Base-by-base conservation (phyloP, 2,888 invertebrate genomes). In the Drosophila crucigera region DNA sequence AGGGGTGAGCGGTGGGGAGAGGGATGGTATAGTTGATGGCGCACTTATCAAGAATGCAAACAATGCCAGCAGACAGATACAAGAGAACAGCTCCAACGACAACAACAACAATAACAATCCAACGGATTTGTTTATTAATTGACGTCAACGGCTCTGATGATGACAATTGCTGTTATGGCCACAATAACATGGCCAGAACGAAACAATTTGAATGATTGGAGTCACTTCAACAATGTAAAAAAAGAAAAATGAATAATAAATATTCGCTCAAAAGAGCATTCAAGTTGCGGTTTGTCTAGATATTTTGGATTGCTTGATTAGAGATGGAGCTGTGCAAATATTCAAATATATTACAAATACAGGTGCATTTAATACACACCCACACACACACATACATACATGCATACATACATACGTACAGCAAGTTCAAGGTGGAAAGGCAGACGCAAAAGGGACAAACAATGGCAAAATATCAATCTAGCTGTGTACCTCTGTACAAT, bases 351-450 rank as follows among this genome's bases (percentile, higher is more conserved):
- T 22, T 37, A 10, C 30, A 50, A 50, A 43, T 22, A 47, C 47
- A 22, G 14, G 14, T 14, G 6, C 0, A 28, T 10, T 22, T 25
- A n/a, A 28, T 16, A 28, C n/a, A 47, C 3, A 30, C 35, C 19
- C 16, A 35, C 31, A 31, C 5, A 16, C 19, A 37, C 5, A 22
- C 11, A 4, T 4, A 9, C 4, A n/a, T n/a, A n/a, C 10, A n/a
- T n/a, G n/a, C n/a, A 25, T 25, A 25, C 1, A 0, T 4, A 43
- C 11, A 43, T 3, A 16, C 30, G 28, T 53, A 50, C 58, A 50
- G 43, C 84, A 82, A 82, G 81, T 82, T 82, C 87, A 82, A 82
- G 87, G 86, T 72, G 47, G 62, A 30, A 59, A 73, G 39, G 33
- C 69, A 82, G 56, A 68, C 37, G 50, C 19, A 50, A 66, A 62